Base-by-base conservation (phyloP, 2,113 vertebrate genomes). In the Pteronura brasiliensis region DNA sequence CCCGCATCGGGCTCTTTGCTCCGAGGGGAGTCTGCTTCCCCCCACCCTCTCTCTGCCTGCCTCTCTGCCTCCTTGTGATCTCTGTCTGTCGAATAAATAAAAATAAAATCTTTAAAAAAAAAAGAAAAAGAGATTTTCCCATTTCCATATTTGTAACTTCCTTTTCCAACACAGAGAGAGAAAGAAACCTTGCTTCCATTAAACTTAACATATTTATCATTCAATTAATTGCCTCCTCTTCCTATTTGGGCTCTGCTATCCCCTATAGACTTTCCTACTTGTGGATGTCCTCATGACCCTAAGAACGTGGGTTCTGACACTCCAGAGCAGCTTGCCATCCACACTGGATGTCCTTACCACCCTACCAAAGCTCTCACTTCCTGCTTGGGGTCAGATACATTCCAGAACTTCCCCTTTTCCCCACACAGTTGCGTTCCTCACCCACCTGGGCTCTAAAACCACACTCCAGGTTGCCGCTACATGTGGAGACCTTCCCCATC, bases 401-500 rank as follows among this genome's bases (percentile, higher is more conserved):
- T 55, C 49, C 42, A 96, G 25, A 23, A 67, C 88, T 69, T 18
- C 21, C 27, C 12, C 31, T 52, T 42, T 17, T 15, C 44, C 44
- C 44, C 72, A 29, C 15, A 8, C 25, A 14, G 61, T 65, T 27
- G n/a, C 31, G 14, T 63, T 79, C 86, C 47, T 90, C 15, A 49
- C 12, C 15, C 6, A 18, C 29, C 63, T 63, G 65, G 55, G 23
- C 47, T 31, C 23, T 25, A 17, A 71, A 11, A 25, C 71, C 47
- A 21, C 11, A 17, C 23, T 57, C 44, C 10, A 31, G 72, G 65
- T 36, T n/a, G 3, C 36, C 7, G 4, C 27, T 18, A n/a, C 6
- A 10, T 3, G 4, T 0, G 55, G 36, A 13, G 21, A 23, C 12
- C 6, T 27, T 65, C 42, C n/a, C 5, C 6, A 12, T 17, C 20